These are phyloP conservation scores for Temnothorax ravouxi DNA, from an alignment of 2,888 invertebrate genomes.

Conservation along the genomic window DNA sequence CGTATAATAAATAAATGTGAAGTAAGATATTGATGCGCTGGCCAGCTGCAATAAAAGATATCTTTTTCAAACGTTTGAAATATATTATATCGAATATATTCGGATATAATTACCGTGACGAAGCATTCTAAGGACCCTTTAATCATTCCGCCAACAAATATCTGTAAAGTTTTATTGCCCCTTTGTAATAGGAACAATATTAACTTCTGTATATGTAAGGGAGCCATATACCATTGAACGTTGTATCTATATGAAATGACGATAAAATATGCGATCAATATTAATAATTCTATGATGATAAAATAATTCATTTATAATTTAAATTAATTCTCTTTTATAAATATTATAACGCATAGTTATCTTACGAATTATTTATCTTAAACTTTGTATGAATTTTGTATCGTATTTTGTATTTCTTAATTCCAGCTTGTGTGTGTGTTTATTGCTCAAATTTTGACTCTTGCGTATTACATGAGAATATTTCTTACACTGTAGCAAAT, in stretches of 20 bases:
- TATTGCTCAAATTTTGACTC: not conserved
- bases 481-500: conserved; percentile 40
- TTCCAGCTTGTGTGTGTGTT: not conserved
- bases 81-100: not conserved
- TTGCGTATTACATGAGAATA: not conserved
- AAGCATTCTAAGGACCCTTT: conserved; percentile 19
- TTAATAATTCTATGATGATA: not conserved
- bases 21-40: conserved; percentile 36
- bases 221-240: conserved; percentile 19
- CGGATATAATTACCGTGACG: conserved; percentile 3
- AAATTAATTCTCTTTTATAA: not conserved
- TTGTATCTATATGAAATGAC: conserved; percentile 2
- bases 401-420: not conserved
- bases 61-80: not conserved
- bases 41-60: conserved; percentile 3
- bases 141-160: conserved; percentile 15
- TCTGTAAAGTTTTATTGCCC: not conserved
- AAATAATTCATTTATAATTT: not conserved
- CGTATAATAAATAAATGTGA: conserved; percentile 30
- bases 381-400: not conserved
- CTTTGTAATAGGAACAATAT: conserved; percentile 28
- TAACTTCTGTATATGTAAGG: conserved; percentile 17
- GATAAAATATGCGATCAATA: not conserved
- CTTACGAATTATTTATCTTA: not conserved
- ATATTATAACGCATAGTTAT: not conserved